Base-by-base conservation (phyloP, 1,140 invertebrate species). In the Sesamia nonagrioides region DNA sequence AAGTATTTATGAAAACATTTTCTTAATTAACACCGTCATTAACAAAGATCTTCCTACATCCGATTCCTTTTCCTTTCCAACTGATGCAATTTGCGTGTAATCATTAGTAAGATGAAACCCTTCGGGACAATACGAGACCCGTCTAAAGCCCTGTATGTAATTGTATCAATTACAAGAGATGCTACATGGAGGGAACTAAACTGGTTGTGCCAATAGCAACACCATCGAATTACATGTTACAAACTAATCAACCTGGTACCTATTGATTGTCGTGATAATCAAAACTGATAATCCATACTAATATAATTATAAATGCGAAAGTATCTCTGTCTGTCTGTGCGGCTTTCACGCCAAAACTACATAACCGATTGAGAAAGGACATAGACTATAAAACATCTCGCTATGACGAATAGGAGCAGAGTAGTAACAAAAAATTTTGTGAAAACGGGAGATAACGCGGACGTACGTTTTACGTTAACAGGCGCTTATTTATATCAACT, bases 151-250 rank as follows among this genome's bases (percentile, higher is more conserved):
- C 7, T 21, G 11, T 60, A 17, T 74, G 52, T 58, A 42, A 58
- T 74, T 60, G 45, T 60, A 40, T 27, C 52, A 45, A 6, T 42
- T 58, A 58, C 71, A 45, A 56, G 50, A 21, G 17, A 37, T 42
- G 61, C 37, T 45, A 45, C 61, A 42, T 13, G 21, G 45, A 42
- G 5, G n/a, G 52, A 42, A 15, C 52, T 58, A 73, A 58, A 35
- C 50, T 42, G 40, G 2, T 52, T 45, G 52, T 74, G 54, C 54
- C 71, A 42, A 18, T 40, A 60, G 71, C 37, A 50, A 18, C 45
- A 50, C 68, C 60, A 74, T 58, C 52, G 37, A 11, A 37, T 58
- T 73, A 58, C 71, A 15, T 48, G 15, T 27, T 27, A 27, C 27
- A 27, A 1, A 27, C 45, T 52, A 35, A 71, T 35, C 48, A 37